Evolutionary conservation across 2,113 vertebrate species (phyloP), one percentile per base, ranked within the genome.

Genomic region (Dermatemys mawii): DNA sequence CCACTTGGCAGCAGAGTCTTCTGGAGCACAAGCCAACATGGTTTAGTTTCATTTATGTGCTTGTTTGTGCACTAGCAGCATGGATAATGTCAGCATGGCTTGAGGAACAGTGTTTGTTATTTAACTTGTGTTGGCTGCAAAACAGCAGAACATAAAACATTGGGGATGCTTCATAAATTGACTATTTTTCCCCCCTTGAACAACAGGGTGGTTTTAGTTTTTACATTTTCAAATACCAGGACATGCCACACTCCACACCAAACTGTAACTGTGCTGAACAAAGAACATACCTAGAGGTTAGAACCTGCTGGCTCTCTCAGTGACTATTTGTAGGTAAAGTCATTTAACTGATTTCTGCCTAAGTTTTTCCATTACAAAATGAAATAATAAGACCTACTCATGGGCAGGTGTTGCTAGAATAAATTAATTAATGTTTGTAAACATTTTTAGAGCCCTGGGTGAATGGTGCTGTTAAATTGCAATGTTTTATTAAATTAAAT

Each of bases 111-210:
- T 81, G 38, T 95, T 95, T 89, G 81, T 78, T 91, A 63, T 87
- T 92, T 78, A 83, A 90, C 95, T 96, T 81, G 12, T 55, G 94
- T 73, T 95, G 84, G 46, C 92, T 96, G 76, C 89, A 70, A 88
- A 97, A 91, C 12, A 27, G 24, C 32, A 92, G 83, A 29, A 60
- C 79, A 86, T 79, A 91, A 94, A 94, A 83, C 53, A 81, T 26
- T 35, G n/a, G 10, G 90, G 41, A 27, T 4, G n/a, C 75, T 89
- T 90, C 49, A 91, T 41, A 87, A 82, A 29, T 44, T 35, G 83
- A 75, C 41, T 49, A 4, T 9, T 38, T 86, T 94, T 10, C 95
- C 79, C 95, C 90, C 57, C 88, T 93, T 53, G 53, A 78, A 16
- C 78, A 92, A 38, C 4, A 86, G 48, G 88, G 21, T 6, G 2